These are phyloP conservation scores for Notothenia coriiceps DNA, from an alignment of 2,113 vertebrate species.

Conservation along the genomic window DNA sequence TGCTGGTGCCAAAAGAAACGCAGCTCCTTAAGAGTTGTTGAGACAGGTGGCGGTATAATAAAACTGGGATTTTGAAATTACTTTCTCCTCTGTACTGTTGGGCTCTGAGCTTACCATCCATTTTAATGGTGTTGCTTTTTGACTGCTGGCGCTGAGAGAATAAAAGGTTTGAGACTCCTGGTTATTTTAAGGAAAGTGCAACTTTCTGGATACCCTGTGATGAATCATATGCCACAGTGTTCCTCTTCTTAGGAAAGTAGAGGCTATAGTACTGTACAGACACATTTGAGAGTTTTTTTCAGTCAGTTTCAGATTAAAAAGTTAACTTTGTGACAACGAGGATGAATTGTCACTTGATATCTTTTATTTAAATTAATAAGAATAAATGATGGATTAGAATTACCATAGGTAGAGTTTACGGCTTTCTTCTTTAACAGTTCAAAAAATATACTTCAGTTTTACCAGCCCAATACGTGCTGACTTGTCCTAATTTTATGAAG, in stretches of 20 bases:
- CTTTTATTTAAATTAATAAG: background rate
- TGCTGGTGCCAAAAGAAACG: constrained; percentile 53
- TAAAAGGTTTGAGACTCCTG: constrained; percentile 45
- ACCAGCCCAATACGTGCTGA: background rate
- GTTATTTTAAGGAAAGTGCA: constrained; percentile 43
- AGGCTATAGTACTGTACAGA: background rate
- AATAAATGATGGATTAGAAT: background rate
- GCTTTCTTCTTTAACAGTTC: background rate
- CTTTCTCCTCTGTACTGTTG: constrained; percentile 59
- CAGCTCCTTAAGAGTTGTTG: constrained; percentile 48
- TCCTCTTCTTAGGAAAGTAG: background rate
- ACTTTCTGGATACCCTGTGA: constrained; percentile 31
- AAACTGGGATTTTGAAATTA: constrained; percentile 64
- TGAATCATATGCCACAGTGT: constrained; percentile 1
- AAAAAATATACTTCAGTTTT: constrained; percentile 5
- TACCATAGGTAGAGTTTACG: background rate
- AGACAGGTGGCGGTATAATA: constrained; percentile 66
- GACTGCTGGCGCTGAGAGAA: constrained; percentile 40
- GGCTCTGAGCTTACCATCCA: constrained; percentile 52
- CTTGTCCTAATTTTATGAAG: background rate
- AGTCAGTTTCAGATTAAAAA: background rate
- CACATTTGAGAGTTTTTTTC: constrained; percentile 13
- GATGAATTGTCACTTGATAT: background rate
- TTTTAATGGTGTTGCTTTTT: constrained; percentile 59
- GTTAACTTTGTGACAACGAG: constrained; percentile 12